phyloP scores from a whole-genome alignment of 2,797 vertebrate genomes.

The Intellagama lesueurii region DNA sequence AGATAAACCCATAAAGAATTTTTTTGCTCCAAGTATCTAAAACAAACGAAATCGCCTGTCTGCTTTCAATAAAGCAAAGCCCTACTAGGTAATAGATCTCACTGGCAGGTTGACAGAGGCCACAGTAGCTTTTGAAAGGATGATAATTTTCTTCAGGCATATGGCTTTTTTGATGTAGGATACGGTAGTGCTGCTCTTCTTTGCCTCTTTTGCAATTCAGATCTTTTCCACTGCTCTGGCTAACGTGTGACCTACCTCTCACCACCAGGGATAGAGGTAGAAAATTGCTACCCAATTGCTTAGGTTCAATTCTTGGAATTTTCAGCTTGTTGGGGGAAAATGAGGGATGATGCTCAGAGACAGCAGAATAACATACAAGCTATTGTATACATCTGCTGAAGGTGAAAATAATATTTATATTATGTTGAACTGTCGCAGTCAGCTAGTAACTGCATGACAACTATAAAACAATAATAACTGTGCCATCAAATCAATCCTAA shows the following conservation, averaged over 20 bases:
- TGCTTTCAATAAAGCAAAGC: slow-evolving; percentile 64
- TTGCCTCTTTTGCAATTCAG: neutral
- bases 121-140: slow-evolving; percentile 37
- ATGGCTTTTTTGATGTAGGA: slow-evolving; percentile 27
- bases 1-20: slow-evolving; percentile 17
- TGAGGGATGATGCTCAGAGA: neutral
- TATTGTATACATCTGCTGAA: neutral
- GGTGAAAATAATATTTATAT: no score
- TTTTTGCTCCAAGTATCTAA: slow-evolving; percentile 25
- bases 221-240: neutral
- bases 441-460: no score
- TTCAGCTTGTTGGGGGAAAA: neutral
- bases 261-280: neutral
- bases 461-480: no score
- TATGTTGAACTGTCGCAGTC: no score
- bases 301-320: neutral
- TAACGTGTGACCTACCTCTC: neutral
- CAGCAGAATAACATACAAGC: neutral
- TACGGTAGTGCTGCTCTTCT: neutral
- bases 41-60: slow-evolving; percentile 45
- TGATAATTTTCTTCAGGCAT: slow-evolving; percentile 40
- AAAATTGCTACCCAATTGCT: no score
- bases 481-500: no score
- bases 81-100: slow-evolving; percentile 42
- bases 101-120: slow-evolving; percentile 50